These are phyloP conservation scores for Plusia festucae DNA, from an alignment of 2,888 invertebrate species.

Conservation along the genomic window DNA sequence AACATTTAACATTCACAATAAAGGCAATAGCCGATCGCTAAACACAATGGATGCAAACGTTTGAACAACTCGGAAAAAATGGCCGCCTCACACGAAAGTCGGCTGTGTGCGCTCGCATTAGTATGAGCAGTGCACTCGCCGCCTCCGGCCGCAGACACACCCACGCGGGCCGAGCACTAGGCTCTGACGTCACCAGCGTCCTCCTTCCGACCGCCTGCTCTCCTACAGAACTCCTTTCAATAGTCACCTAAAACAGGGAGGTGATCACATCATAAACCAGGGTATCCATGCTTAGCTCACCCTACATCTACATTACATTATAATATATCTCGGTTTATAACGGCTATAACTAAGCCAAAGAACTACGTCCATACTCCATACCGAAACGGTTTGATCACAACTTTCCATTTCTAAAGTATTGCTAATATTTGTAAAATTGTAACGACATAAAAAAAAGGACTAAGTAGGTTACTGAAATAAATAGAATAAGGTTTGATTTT, in stretches of 20 bases:
- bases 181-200: background rate
- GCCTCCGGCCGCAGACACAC: slow-evolving; percentile 21
- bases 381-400: slow-evolving; percentile 17
- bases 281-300: background rate
- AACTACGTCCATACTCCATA: no score
- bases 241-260: no score
- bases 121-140: slow-evolving; percentile 23
- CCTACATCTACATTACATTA: no score
- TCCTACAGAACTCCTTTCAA: background rate
- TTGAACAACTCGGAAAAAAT: slow-evolving; percentile 28
- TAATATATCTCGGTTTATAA: no score
- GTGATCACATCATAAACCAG: no score
- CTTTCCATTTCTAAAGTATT: slow-evolving; percentile 38
- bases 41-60: slow-evolving; percentile 32
- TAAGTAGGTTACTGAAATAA: slow-evolving; percentile 5
- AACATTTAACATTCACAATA: slow-evolving; percentile 36
- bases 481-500: slow-evolving; percentile 18
- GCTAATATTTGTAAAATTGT: slow-evolving; percentile 14
- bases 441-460: slow-evolving; percentile 17
- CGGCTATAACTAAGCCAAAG: slow-evolving; percentile 9
- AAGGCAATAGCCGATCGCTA: slow-evolving; percentile 21
- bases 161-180: background rate
- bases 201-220: no score
- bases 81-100: slow-evolving; percentile 5
- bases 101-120: slow-evolving; percentile 25